Base-by-base conservation (phyloP, 1,140 invertebrate species). In the Amphibalanus amphitrite region DNA sequence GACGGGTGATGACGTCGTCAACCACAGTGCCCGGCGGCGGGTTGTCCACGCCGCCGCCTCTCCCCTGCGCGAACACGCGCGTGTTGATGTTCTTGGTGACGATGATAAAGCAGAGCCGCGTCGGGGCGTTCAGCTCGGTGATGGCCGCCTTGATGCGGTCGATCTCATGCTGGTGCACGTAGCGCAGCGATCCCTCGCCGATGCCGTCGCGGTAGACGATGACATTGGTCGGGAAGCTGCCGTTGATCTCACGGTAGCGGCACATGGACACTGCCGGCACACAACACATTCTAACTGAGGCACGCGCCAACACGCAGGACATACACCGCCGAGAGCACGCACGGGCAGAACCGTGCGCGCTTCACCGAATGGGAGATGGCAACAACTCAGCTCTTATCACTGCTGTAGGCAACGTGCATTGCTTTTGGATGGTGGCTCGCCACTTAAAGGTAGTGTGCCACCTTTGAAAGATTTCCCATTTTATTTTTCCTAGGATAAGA, bases 11-110 rank as follows among this genome's bases (percentile, higher is more conserved):
- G n/a, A 87, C 84, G 74, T 91, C 87, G 79, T 97, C 94, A 0
- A 93, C 86, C n/a, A 95, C 84, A 0, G 92, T 93, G n/a, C 93
- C 93, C 0, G 93, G 87, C 1, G 81, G 80, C 0, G 93, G 92
- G 81, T 96, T 96, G 0, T 77, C 76, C n/a, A 78, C 70, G 3
- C 67, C 68, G n/a, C 29, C 78, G 76, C n/a, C 75, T 76, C 69
- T 81, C 75, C 28, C 73, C 74, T 10, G 78, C 74, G 33, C 72
- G 74, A 74, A 72, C 29, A 76, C 68, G 26, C 75, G 70, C 1
- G 84, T 81, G 76, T 85, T 85, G 33, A 86, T 83, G 69, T 83
- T 78, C 74, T 87, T 87, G 72, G 83, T 84, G 1, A 86, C 83
- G 74, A 86, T 78, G 4, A 93, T 83, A 72, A 90, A 90, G 0